These are phyloP conservation scores for human DNA, from an alignment of 2,113 vertebrate genomes.

Conservation along the genomic window GRCh38 chr1:121475001-121475500, in stretches of 20 bases:
- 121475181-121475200: not conserved
- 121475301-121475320: not conserved
- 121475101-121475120: not conserved
- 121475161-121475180: not conserved
- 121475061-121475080: not conserved
- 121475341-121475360: not conserved
- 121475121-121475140: not conserved
- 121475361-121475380: not conserved
- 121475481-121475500: not conserved
- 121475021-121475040: not conserved
- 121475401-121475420: slow-evolving; percentile 18
- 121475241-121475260: not conserved
- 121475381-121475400: not conserved
- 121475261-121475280: not conserved
- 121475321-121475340: not conserved
- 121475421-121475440: not conserved
- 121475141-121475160: not conserved
- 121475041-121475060: not conserved
- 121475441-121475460: not conserved
- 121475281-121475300: not conserved
- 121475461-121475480: not conserved
- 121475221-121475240: not conserved
- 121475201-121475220: not conserved
- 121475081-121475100: not conserved
- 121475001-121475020: not conserved